Evolutionary conservation across 92 coral and sea anemone species (phyloP).

Genomic region (Diadumene lineata): DNA sequence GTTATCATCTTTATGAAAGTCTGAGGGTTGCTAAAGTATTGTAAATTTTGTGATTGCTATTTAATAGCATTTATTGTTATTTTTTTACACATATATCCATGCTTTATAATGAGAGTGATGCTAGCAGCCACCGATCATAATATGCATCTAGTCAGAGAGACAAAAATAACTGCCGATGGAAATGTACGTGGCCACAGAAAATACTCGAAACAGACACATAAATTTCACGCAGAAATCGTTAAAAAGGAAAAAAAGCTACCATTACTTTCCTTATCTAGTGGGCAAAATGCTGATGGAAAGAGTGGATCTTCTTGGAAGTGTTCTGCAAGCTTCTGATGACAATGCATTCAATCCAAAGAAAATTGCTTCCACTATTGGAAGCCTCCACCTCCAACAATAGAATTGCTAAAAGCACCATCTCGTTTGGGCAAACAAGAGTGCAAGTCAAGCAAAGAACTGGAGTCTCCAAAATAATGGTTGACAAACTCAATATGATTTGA

Average conservation of each 20-base stretch:
- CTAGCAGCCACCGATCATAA: constrained; percentile 54
- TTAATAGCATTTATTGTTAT: too few species aligned
- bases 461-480: too few species aligned
- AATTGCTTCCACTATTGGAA: constrained; percentile 45
- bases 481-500: too few species aligned
- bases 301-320: constrained; percentile 20
- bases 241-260: constrained; percentile 10
- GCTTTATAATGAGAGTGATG: constrained; percentile 4
- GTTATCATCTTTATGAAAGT: too few species aligned
- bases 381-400: constrained; percentile 40
- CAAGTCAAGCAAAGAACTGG: too few species aligned
- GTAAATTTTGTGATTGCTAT: too few species aligned
- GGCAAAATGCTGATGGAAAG: constrained; percentile 28
- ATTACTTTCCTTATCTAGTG: constrained; percentile 14
- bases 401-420: constrained; percentile 21
- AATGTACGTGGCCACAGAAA: constrained; percentile 34
- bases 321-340: constrained; percentile 13
- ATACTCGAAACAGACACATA: constrained; percentile 42
- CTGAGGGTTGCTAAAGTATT: too few species aligned
- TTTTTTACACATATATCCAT: background rate
- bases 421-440: constrained; percentile 4
- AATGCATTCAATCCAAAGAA: constrained; percentile 15
- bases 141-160: constrained; percentile 35
- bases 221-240: constrained; percentile 41
- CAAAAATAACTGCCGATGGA: too few species aligned